Conservation (phyloP, 2,797 vertebrate genomes). For the Dicrostonyx torquatus region DNA sequence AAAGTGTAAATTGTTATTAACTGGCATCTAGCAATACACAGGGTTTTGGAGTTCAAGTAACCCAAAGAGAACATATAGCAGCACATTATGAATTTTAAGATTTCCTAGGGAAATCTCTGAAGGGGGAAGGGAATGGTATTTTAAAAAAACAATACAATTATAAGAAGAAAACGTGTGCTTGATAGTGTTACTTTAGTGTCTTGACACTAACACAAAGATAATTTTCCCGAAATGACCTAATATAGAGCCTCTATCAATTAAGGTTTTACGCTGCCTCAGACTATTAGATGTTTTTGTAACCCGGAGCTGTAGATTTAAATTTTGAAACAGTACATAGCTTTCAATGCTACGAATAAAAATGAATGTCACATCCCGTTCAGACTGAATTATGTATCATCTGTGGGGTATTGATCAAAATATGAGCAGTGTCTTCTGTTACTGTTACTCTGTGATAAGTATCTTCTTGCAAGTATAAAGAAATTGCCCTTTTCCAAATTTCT, state of each 20-base stretch:
- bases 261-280: conserved; percentile 62
- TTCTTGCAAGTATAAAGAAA: conserved; percentile 59
- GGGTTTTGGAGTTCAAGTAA: conserved; percentile 77
- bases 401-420: conserved; percentile 67
- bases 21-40: conserved; percentile 80
- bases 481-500: conserved; percentile 62
- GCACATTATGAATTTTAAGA: conserved; percentile 78
- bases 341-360: conserved; percentile 80
- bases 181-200: conserved; percentile 59
- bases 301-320: conserved; percentile 72
- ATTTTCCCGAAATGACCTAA: conserved; percentile 73
- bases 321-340: conserved; percentile 78
- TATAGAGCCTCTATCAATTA: conserved; percentile 63
- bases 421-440: conserved; percentile 71
- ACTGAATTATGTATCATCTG: conserved; percentile 74
- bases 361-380: conserved; percentile 49
- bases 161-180: conserved; percentile 39
- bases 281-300: conserved; percentile 73
- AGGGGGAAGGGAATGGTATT: not conserved
- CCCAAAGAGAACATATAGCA: conserved; percentile 74
- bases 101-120: conserved; percentile 68
- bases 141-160: conserved; percentile 27
- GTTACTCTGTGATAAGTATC: conserved; percentile 72
- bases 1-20: conserved; percentile 84
- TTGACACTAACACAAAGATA: conserved; percentile 53